Base-by-base conservation (phyloP, 2,797 vertebrate genomes). In the Sebastes ruberrimus region DNA sequence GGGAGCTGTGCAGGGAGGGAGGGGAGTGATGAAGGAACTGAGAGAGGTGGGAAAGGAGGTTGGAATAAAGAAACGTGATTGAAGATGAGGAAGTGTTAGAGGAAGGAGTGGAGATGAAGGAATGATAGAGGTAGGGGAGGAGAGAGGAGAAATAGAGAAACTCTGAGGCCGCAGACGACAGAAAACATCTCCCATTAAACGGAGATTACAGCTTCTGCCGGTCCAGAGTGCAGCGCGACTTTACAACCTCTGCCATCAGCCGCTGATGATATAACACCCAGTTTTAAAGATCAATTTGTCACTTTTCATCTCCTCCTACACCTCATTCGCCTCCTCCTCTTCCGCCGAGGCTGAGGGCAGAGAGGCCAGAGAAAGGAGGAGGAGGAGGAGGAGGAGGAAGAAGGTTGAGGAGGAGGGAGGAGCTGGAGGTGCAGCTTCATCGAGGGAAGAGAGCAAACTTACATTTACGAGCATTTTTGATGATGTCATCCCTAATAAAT, bases 241-340 rank as follows among this genome's bases (percentile, higher is more conserved):
- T 83, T 77, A 85, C 85, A 83, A 82, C 88, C 90, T 88, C 79
- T 52, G 80, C 80, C 49, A 52, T 78, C 86, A 78, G 80, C 63
- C 5, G 16, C 86, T 76, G 82, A 88, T 91, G 88, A 92, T 88
- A 80, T 81, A 91, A 94, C 86, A 84, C 75, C 74, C 78, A 10
- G 56, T 86, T 86, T 92, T 82, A 89, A 92, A 90, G 88, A 91
- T 91, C 90, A 90, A 86, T 93, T 93, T 93, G 90, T 90, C 90
- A 87, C 85, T 88, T 93, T 92, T 90, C 88, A 90, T 92, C 86
- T 91, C 84, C 69, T 89, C 86, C 86, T 86, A 87, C 90, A 88
- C 78, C 84, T 85, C 83, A 57, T 83, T 73, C 72, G 72, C 83
- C 61, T 75, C 66, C 35, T 74, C 72, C 60, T 71, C 61, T 3